A percentile compares a stretch with the other conserved stretches of the same genome.
Evolutionary conservation across 1,140 invertebrate species (phyloP).

Genomic region (Diabrotica undecimpunctata): DNA sequence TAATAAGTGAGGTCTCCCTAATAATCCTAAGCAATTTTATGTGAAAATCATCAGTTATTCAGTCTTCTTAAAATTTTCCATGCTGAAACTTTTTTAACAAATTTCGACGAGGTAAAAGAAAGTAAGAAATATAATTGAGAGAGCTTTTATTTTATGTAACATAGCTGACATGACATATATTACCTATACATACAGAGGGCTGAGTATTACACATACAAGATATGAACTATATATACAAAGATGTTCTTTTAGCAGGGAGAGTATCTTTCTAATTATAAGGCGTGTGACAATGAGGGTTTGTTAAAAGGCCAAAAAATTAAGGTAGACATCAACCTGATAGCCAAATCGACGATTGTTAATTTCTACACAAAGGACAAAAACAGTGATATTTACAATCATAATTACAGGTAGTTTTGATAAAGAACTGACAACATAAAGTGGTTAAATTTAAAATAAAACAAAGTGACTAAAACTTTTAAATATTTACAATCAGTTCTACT

Average conservation of each 20-base stretch:
- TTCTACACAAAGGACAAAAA: neutral
- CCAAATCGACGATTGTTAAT: neutral
- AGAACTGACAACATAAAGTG: neutral
- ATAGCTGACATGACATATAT: constrained; percentile 50
- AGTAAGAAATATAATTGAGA: constrained; percentile 43
- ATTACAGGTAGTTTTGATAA: neutral
- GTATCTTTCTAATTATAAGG: constrained; percentile 42
- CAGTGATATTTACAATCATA: constrained; percentile 1
- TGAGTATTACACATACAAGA: constrained; percentile 49
- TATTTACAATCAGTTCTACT: too few species aligned
- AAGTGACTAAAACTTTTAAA: too few species aligned
- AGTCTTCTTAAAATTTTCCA: too few species aligned
- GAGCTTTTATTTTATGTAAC: constrained; percentile 48
- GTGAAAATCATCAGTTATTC: too few species aligned
- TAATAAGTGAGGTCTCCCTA: too few species aligned
- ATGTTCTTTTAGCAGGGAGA: constrained; percentile 44
- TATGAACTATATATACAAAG: constrained; percentile 45
- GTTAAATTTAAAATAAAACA: too few species aligned
- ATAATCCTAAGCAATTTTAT: too few species aligned
- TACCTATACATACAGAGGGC: constrained; percentile 48
- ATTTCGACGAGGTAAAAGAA: too few species aligned
- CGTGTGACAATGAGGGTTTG: constrained; percentile 34
- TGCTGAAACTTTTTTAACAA: too few species aligned
- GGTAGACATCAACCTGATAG: neutral
- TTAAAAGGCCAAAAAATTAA: constrained; percentile 23